phyloP scores from a whole-genome alignment of 2,113 vertebrate species.

The Entomyzon cyanotis region DNA sequence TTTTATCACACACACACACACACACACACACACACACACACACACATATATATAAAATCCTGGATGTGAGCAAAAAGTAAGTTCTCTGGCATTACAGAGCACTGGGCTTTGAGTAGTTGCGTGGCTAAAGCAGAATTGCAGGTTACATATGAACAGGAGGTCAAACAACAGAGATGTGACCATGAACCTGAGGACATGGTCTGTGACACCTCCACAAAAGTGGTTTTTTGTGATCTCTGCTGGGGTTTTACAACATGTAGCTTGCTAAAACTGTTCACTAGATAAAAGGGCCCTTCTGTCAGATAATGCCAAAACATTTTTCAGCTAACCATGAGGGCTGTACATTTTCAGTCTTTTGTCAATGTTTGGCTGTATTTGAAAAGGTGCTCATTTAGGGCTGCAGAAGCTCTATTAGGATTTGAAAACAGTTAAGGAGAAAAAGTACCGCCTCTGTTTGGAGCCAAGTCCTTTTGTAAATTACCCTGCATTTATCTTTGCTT shows the following conservation, averaged over 20 bases:
- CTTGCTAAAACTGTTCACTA: background rate
- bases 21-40: fast-evolving
- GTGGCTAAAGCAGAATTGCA: background rate
- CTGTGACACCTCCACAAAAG: background rate
- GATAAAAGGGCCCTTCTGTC: background rate
- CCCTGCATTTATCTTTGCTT: background rate
- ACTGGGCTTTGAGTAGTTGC: background rate
- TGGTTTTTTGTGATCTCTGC: background rate
- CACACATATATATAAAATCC: background rate
- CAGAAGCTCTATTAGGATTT: background rate
- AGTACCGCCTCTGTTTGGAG: background rate
- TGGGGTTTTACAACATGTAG: background rate
- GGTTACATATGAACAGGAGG: background rate
- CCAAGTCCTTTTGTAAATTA: background rate
- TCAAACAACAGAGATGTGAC: background rate
- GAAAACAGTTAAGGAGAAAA: background rate
- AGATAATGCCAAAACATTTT: background rate
- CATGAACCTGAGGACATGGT: background rate
- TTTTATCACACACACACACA: background rate
- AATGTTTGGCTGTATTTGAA: background rate
- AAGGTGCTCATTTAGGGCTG: background rate
- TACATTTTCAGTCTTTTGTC: background rate
- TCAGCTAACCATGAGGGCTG: background rate
- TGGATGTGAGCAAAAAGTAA: background rate
- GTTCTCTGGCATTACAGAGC: background rate